Percentiles rank a stretch among this genome's conserved stretches.
Evolutionary conservation across 2,797 vertebrate genomes (phyloP).

Genomic region (Chelonia mydas): DNA sequence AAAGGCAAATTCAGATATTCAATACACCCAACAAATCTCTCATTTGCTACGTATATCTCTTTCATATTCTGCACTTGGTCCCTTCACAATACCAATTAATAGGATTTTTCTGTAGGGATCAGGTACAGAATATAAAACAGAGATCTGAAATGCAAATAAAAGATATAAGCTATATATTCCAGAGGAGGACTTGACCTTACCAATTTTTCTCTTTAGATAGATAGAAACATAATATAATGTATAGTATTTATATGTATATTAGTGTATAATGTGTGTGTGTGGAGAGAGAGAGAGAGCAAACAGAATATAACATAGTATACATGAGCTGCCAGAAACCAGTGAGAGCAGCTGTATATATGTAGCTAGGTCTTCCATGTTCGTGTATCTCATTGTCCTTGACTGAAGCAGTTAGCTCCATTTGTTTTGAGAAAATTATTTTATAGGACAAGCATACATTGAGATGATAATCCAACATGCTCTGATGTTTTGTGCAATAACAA

Average conservation of each 20-base stretch:
- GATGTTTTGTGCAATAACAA: background rate
- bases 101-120: background rate
- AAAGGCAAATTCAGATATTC: background rate
- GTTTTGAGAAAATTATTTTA: background rate
- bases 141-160: background rate
- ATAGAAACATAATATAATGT: background rate
- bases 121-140: background rate
- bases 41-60: background rate
- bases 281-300: too few relatives aligned
- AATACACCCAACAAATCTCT: background rate
- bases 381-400: background rate
- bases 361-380: background rate
- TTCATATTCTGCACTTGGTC: background rate
- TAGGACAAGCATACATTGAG: background rate
- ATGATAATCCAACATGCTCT: background rate
- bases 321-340: background rate
- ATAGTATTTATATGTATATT: background rate
- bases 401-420: background rate
- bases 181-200: background rate
- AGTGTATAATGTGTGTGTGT: background rate
- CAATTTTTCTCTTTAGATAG: background rate
- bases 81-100: background rate
- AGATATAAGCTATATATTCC: background rate
- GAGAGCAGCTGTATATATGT: background rate
- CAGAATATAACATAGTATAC: background rate